Evolutionary conservation across 2,888 invertebrate species (phyloP).

Genomic region (Portevinia maculata): DNA sequence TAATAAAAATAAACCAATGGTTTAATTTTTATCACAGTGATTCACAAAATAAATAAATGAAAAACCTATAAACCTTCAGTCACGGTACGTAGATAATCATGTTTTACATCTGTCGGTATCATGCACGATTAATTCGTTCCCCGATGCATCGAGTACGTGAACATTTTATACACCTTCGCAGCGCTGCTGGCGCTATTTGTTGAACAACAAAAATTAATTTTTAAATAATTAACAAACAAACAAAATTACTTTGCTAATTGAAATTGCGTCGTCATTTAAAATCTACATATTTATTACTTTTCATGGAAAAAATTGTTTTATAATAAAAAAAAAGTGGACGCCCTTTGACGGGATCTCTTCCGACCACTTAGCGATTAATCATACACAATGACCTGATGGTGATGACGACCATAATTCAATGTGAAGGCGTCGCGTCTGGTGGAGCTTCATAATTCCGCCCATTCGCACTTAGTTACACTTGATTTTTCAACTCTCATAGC

Average conservation of each 20-base stretch:
- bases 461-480: constrained; percentile 66
- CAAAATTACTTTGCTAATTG: constrained; percentile 16
- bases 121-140: neutral
- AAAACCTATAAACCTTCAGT: neutral
- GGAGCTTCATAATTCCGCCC: constrained; percentile 57
- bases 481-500: constrained; percentile 30
- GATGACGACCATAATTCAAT: constrained; percentile 8
- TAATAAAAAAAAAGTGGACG: neutral
- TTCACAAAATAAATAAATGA: neutral
- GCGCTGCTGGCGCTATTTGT: neutral
- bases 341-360: constrained; percentile 14
- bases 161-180: neutral
- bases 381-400: constrained; percentile 33
- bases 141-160: neutral
- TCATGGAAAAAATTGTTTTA: neutral
- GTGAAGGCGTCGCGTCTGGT: neutral
- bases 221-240: constrained; percentile 13
- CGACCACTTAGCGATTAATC: constrained; percentile 53
- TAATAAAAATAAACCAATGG: neutral
- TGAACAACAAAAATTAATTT: constrained; percentile 17
- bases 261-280: constrained; percentile 11
- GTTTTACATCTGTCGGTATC: constrained; percentile 16
- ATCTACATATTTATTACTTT: constrained; percentile 15
- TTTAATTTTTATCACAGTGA: neutral
- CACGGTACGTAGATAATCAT: neutral